Evolutionary conservation across 1,140 invertebrate genomes (phyloP).

Genomic region (Andrena cerasifolii): DNA sequence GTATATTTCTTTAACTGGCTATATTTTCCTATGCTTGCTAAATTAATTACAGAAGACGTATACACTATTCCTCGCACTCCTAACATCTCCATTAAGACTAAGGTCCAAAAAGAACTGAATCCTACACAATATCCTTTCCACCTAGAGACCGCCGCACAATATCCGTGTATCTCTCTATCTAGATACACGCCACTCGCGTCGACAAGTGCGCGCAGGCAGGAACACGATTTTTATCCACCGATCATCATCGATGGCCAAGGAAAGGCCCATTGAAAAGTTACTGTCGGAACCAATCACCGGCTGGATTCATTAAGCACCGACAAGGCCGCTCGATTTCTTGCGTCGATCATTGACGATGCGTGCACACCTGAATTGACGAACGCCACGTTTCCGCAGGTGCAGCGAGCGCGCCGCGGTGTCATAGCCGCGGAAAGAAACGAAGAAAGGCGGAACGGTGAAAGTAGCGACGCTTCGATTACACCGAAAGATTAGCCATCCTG

Average conservation of each 20-base stretch:
- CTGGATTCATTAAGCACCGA: constrained; percentile 1
- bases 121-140: too few relatives aligned
- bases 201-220: neutral
- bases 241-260: neutral
- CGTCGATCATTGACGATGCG: constrained; percentile 18
- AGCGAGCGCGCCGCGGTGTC: constrained; percentile 4
- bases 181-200: neutral
- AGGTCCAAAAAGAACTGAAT: too few relatives aligned
- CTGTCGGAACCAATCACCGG: neutral
- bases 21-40: too few relatives aligned
- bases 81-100: too few relatives aligned
- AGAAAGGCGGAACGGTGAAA: constrained; percentile 60
- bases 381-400: constrained; percentile 51
- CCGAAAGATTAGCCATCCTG: constrained; percentile 58
- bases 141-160: too few relatives aligned
- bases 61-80: too few relatives aligned
- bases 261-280: neutral
- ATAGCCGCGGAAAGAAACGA: constrained; percentile 18
- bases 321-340: constrained; percentile 33
- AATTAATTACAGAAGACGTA: too few relatives aligned
- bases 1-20: too few relatives aligned
- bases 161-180: too few relatives aligned
- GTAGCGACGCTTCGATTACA: constrained; percentile 53
- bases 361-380: neutral
- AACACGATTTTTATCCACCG: neutral